These are phyloP conservation scores for Latheticus oryzae DNA, from an alignment of 2,888 invertebrate genomes.

Conservation along the genomic window DNA sequence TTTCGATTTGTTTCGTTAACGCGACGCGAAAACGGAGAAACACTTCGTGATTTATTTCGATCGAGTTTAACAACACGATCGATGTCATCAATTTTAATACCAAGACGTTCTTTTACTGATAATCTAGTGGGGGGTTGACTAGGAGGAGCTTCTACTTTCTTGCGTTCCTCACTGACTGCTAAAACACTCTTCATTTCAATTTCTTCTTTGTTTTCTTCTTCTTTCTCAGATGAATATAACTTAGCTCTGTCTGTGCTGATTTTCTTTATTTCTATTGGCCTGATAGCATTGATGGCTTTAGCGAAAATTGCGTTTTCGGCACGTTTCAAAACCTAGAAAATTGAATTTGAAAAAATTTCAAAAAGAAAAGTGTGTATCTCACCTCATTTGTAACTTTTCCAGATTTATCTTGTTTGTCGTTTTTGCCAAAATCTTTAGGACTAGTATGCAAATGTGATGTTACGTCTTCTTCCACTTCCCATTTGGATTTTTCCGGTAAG, in stretches of 20 bases:
- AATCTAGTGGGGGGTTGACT: conserved; percentile 71
- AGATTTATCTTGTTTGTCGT: conserved; percentile 67
- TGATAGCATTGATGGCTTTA: conserved; percentile 84
- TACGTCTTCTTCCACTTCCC: conserved; percentile 83
- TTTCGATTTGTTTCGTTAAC: conserved; percentile 61
- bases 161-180: conserved; percentile 28
- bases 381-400: conserved; percentile 82
- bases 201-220: conserved; percentile 39
- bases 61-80: conserved; percentile 70
- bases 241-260: conserved; percentile 77
- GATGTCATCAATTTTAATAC: conserved; percentile 77
- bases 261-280: conserved; percentile 82
- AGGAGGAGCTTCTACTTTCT: conserved; percentile 51
- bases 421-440: conserved; percentile 48
- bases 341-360: not conserved
- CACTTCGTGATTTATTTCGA: conserved; percentile 64
- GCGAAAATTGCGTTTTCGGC: conserved; percentile 94
- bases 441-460: conserved; percentile 61
- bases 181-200: conserved; percentile 27
- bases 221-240: conserved; percentile 70
- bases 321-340: conserved; percentile 76
- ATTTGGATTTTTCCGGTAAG: conserved; percentile 85
- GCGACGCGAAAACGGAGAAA: conserved; percentile 67
- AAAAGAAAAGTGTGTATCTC: too few species aligned
- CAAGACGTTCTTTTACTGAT: conserved; percentile 84